phyloP scores from a whole-genome alignment of 2,113 vertebrate genomes.

The Pyrgilauda ruficollis region DNA sequence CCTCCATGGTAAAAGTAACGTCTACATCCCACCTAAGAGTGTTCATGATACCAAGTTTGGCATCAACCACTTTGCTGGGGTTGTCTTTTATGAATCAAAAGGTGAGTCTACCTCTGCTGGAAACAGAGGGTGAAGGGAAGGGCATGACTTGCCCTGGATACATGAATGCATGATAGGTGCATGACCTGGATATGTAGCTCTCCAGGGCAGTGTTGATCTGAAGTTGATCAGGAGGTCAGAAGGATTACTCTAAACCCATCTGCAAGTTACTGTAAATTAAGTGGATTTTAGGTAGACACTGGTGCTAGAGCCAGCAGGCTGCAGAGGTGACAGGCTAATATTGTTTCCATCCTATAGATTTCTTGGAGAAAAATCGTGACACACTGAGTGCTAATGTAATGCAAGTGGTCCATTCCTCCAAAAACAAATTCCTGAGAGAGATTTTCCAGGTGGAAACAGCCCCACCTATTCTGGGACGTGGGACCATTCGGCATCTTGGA shows the following conservation, averaged over 20 bases:
- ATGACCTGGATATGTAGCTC: neutral
- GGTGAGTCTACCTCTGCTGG: constrained; percentile 71
- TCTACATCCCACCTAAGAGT: constrained; percentile 87
- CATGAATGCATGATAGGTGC: neutral
- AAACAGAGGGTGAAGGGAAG: neutral
- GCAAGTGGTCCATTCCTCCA: constrained; percentile 82
- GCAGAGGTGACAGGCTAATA: neutral
- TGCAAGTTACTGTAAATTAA: constrained; percentile 9
- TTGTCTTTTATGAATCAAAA: constrained; percentile 87
- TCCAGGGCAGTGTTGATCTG: neutral
- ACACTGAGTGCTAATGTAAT: constrained; percentile 84
- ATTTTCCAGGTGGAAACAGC: constrained; percentile 77
- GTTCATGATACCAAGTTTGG: constrained; percentile 87
- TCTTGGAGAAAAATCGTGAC: constrained; percentile 96
- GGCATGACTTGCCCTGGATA: neutral
- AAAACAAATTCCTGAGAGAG: constrained; percentile 86
- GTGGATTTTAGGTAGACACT: neutral
- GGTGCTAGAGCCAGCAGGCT: neutral
- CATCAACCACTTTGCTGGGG: constrained; percentile 90
- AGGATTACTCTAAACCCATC: constrained; percentile 26
- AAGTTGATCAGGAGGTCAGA: neutral
- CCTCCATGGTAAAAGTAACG: constrained; percentile 77
- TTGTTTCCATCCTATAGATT: constrained; percentile 74
- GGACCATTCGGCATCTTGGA: constrained; percentile 60
- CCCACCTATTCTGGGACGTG: constrained; percentile 32